Base-by-base conservation (phyloP, 2,888 invertebrate species). In the Pheosia gnoma region DNA sequence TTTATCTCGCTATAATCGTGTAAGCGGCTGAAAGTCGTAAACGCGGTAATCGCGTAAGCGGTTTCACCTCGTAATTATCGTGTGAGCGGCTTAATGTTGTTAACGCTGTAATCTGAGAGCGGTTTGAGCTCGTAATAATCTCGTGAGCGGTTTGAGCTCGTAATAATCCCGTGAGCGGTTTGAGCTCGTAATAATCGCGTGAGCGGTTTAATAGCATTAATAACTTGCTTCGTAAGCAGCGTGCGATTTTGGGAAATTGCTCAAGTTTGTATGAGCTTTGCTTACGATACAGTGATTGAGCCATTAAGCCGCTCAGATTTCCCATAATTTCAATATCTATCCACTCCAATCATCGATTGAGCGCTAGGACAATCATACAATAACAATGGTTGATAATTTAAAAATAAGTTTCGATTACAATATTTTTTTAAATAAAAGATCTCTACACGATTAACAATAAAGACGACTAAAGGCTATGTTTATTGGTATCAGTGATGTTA, bases 401-500 rank as follows among this genome's bases (percentile, higher is more conserved):
- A 37, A 59, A 41, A 63, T 61, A 55, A 62, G 55, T 58, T 39
- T 9, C 47, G n/a, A 0, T 4, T 5, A 47, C 11, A 10, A 38
- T 59, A 51, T 51, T 25, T 63, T 63, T 43, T 54, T 63, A 55
- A 47, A n/a, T 49, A 58, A 64, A 70, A 75, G 80, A 82, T 82
- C 81, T 82, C 82, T 71, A 1, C 37, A 13, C 9, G 2, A 59
- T 47, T 58, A 25, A 56, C 9, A 41, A 52, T 54, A 36, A 63
- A 37, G 38, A 65, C 58, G n/a, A 68, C 8, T 59, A 61, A 53
- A 54, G 53, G 53, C 53, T 53, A 11, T 53, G 53, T 53, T 9
- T 36, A 53, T 53, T 25, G 64, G 73, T 70, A 59, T 62, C 59
- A 41, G 55, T 54, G 59, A 59, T 38, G 71, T 63, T 49, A 49